Base-by-base conservation (phyloP, 2,113 vertebrate genomes). In the Hypomesus transpacificus region DNA sequence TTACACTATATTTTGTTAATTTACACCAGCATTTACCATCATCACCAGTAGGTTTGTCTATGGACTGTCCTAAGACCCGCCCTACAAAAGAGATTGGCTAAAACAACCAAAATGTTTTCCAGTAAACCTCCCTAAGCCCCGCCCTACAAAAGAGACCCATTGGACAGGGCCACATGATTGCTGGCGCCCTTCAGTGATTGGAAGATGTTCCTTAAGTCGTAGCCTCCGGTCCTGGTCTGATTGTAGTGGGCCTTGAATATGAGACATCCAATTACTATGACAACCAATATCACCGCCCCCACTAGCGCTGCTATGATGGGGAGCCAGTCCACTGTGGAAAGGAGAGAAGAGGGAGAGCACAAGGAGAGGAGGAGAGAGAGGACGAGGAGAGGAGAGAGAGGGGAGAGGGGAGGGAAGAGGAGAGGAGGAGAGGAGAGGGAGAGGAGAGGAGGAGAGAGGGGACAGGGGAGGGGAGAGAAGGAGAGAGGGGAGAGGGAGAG, bases 201-300 rank as follows among this genome's bases (percentile, higher is more conserved):
- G 2, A 77, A 65, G 31, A 78, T 34, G 0, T 80, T 67, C 52
- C 2, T 75, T 24, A 80, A 28, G n/a, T 26, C 75, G 74, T 85
- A 87, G 0, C 34, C 0, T 71, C 87, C 85, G 24, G 11, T 80
- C 8, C 54, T 17, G 3, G 1, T 65, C 0, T 28, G 8, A 73
- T 3, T 83, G 75, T 80, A 82, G 59, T 3, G 53, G 8, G 0
- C 0, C 1, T 0, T 0, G 64, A 14, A 54, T 7, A 14, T 1
- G 3, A 68, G 0, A 9, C 0, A 1, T 53, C 2, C 3, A 34
- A 22, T 0, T 9, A 58, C 0, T 8, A 39, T 20, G 11, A 26
- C 3, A 58, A 46, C 2, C 0, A 46, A 0, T 9, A 59, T 0
- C 11, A 2, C 18, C 7, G 34, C 1, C 3, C 28, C 1, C 8